Evolutionary conservation across 1,140 invertebrate species (phyloP).

Genomic region (Periplaneta americana): DNA sequence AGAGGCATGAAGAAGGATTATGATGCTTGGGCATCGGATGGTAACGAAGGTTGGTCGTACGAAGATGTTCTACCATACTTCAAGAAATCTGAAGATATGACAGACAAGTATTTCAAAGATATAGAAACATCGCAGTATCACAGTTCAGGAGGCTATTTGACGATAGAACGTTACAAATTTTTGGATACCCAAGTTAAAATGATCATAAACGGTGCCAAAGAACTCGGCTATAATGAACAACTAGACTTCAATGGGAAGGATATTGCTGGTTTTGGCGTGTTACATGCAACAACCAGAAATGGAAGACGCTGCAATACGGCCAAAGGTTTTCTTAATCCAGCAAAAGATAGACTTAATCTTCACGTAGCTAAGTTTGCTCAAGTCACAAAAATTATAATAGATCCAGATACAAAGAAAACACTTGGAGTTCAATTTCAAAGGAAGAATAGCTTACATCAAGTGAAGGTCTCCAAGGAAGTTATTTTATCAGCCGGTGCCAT

Average conservation of each 20-base stretch:
- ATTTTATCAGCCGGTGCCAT: constrained; percentile 28
- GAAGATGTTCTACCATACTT: constrained; percentile 54
- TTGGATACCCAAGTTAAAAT: background rate
- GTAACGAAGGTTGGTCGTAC: constrained; percentile 42
- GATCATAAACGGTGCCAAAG: background rate
- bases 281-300: constrained; percentile 27
- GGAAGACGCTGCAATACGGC: constrained; percentile 57
- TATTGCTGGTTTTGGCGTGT: background rate
- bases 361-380: constrained; percentile 45
- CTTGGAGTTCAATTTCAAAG: constrained; percentile 20
- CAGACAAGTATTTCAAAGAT: constrained; percentile 48
- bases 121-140: constrained; percentile 45
- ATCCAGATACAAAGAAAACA: constrained; percentile 18
- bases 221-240: constrained; percentile 3
- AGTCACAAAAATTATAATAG: constrained; percentile 45
- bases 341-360: constrained; percentile 45
- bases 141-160: constrained; percentile 25
- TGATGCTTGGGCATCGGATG: constrained; percentile 47
- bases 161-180: background rate
- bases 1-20: constrained; percentile 50
- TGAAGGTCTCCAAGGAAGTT: constrained; percentile 26
- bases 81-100: constrained; percentile 24
- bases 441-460: constrained; percentile 14
- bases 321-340: constrained; percentile 52
- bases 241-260: background rate